A percentile compares a stretch with the other conserved stretches of the same genome.
Evolutionary conservation across 2,797 vertebrate species (phyloP).

Genomic region (Pseudomugil gertrudae): DNA sequence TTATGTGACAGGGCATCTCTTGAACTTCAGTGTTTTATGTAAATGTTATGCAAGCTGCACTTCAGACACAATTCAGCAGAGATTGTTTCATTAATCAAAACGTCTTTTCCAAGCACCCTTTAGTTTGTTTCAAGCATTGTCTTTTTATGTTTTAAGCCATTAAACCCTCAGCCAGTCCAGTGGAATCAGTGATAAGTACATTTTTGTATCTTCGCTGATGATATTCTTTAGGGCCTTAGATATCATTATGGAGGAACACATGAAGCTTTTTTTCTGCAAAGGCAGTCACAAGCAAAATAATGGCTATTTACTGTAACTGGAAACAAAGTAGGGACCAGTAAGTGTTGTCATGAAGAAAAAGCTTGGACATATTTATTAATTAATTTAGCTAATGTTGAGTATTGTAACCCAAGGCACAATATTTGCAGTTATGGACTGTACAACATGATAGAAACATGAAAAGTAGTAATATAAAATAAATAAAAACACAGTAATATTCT

Average conservation of each 20-base stretch:
- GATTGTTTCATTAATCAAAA: not conserved
- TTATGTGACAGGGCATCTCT: not conserved
- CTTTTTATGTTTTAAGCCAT: conserved; percentile 33
- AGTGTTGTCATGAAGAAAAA: conserved; percentile 2
- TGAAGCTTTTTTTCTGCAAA: not conserved
- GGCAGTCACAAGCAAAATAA: not conserved
- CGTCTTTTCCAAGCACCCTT: conserved; percentile 27
- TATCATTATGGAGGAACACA: not conserved
- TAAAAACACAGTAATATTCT: no score
- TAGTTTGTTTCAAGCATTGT: conserved; percentile 5
- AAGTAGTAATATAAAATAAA: no score
- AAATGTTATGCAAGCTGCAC: conserved; percentile 3
- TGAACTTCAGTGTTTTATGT: not conserved
- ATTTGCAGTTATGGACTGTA: not conserved
- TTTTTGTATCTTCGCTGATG: conserved; percentile 4
- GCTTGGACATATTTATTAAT: not conserved
- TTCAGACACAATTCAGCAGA: conserved; percentile 14
- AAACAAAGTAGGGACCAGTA: not conserved
- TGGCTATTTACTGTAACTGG: not conserved
- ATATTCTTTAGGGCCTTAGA: not conserved
- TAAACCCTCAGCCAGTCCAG: conserved; percentile 13
- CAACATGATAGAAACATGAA: no score
- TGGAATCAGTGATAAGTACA: not conserved
- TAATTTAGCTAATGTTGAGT: not conserved
- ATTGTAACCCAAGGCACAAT: not conserved